These are phyloP conservation scores for Agonum fuliginosum DNA, from an alignment of 2,888 invertebrate genomes.

Conservation along the genomic window DNA sequence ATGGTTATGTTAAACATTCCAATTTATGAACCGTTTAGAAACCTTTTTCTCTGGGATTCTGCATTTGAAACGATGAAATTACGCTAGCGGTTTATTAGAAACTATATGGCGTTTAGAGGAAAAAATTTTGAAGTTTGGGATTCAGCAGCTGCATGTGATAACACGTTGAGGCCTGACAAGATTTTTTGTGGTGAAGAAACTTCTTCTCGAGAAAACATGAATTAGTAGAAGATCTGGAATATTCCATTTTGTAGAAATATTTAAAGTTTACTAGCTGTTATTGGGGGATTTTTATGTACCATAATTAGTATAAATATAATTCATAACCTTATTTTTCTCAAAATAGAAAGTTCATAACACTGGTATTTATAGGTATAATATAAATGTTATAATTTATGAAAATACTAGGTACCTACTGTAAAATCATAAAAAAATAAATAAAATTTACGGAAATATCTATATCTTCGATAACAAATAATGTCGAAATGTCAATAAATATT, in stretches of 20 bases:
- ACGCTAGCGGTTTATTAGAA: neutral
- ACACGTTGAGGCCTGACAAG: slow-evolving; percentile 34
- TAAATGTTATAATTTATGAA: no score
- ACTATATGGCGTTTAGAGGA: neutral
- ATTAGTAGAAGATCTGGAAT: slow-evolving; percentile 21
- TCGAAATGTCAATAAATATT: slow-evolving; percentile 7
- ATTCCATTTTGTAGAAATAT: slow-evolving; percentile 7
- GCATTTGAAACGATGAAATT: neutral
- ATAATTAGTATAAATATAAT: no score
- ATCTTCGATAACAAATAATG: neutral
- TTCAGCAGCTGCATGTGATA: slow-evolving; percentile 28
- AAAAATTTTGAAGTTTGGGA: slow-evolving; percentile 26
- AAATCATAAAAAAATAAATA: neutral
- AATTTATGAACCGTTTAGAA: slow-evolving; percentile 42
- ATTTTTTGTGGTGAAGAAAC: slow-evolving; percentile 1
- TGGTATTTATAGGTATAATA: no score
- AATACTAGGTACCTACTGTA: no score
- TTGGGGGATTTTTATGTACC: neutral
- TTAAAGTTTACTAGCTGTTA: neutral
- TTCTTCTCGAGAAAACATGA: slow-evolving; percentile 11
- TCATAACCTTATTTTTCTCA: no score
- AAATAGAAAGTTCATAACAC: no score
- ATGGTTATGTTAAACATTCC: slow-evolving; percentile 50
- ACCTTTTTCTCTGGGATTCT: slow-evolving; percentile 6
- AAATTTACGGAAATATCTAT: slow-evolving; percentile 14